Conservation (phyloP, 1,140 invertebrate genomes). For the Heliconius hewitsoni region DNA sequence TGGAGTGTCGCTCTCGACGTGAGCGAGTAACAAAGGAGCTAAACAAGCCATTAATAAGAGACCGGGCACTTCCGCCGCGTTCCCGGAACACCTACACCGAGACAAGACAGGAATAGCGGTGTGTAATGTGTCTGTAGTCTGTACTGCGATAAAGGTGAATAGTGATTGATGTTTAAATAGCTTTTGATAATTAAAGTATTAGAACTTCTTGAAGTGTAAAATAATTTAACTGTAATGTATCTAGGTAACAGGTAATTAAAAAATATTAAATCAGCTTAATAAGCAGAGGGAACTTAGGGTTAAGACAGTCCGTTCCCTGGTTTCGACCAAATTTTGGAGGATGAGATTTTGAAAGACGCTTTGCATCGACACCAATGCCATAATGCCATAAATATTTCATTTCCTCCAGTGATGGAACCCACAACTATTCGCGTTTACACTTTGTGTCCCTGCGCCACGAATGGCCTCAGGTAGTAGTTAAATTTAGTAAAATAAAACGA, state of each 20-base stretch:
- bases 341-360: too few relatives aligned
- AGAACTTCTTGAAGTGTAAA: not conserved
- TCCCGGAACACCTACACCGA: conserved; percentile 66
- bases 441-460: too few relatives aligned
- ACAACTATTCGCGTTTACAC: too few relatives aligned
- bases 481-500: too few relatives aligned
- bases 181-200: not conserved
- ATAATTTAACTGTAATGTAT: not conserved
- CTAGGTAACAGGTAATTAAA: not conserved
- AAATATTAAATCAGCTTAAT: too few relatives aligned
- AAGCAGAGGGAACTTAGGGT: too few relatives aligned
- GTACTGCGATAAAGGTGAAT: not conserved
- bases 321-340: too few relatives aligned
- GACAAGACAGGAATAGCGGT: conserved; percentile 75
- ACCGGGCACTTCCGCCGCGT: conserved; percentile 70
- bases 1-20: conserved; percentile 66
- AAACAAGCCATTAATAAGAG: conserved; percentile 79
- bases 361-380: too few relatives aligned
- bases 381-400: too few relatives aligned
- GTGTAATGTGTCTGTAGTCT: conserved; percentile 4
- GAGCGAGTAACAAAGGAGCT: conserved; percentile 76
- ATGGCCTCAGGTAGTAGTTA: too few relatives aligned
- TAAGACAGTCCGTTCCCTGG: too few relatives aligned
- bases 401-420: too few relatives aligned
- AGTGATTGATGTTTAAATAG: not conserved